Evolutionary conservation across 2,113 vertebrate genomes (phyloP).

Genomic region (Pica pica): DNA sequence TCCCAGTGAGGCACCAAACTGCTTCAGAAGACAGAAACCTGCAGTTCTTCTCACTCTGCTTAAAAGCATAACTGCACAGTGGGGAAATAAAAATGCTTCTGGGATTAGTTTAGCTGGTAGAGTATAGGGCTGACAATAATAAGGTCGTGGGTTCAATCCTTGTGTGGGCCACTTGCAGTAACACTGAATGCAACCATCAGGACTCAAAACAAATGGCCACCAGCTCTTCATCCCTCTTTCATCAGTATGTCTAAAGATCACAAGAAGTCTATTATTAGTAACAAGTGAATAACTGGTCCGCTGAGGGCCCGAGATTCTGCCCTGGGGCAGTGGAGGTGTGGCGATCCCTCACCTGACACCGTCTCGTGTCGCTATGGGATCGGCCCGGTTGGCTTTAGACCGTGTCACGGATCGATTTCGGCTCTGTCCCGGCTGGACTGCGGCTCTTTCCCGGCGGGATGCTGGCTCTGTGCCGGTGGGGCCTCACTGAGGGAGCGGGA

Average conservation of each 20-base stretch:
- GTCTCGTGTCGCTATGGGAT: constrained; percentile 75
- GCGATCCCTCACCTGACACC: constrained; percentile 68
- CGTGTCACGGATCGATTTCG: not conserved
- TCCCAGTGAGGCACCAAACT: not conserved
- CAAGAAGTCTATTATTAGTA: not conserved
- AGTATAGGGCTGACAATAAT: fast-evolving
- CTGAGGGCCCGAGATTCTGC: too few species aligned
- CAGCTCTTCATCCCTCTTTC: not conserved
- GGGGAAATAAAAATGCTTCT: too few species aligned
- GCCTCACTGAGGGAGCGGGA: not conserved
- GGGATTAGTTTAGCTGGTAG: fast-evolving
- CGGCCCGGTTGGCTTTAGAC: not conserved
- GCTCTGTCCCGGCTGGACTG: not conserved
- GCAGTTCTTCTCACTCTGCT: not conserved
- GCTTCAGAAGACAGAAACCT: not conserved
- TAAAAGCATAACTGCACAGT: not conserved
- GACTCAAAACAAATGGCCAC: too few species aligned
- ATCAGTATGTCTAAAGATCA: not conserved
- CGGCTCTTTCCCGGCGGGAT: fast-evolving
- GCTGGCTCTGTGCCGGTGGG: fast-evolving
- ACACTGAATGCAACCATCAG: fast-evolving
- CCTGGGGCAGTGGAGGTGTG: not conserved
- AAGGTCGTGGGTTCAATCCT: fast-evolving
- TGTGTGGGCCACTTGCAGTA: fast-evolving
- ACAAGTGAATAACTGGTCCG: fast-evolving